Evolutionary conservation across 23 tunicate genomes (phyloP), one percentile per base, ranked within the genome.

Genomic region (Ascidia mentula): DNA sequence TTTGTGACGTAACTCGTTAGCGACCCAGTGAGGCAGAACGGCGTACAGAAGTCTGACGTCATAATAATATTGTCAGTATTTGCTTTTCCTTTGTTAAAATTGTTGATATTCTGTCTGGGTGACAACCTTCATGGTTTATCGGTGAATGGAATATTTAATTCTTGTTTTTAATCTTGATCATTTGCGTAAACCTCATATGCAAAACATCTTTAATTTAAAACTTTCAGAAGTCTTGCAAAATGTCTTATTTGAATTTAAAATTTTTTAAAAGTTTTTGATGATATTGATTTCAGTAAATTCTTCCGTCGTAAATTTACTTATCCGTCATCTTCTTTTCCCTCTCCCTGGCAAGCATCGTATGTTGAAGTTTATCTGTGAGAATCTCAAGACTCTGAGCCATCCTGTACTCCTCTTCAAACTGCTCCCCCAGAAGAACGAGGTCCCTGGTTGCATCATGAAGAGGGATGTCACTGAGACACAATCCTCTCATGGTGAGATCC

Each of bases 381-480:
- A 93, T 93, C 79, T 93, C 98, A 15, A 93, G 80, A 38, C 77
- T 84, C 72, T 93, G 90, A 3, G 98, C 98, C 28, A 93, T 86
- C 60, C 84, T 85, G 77, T 93, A 93, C 38, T 93, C 98, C 77
- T 93, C 90, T 76, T 85, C 88, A 42, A 93, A 93, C 59, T 93
- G 98, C 61, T 93, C 98, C 20, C 93, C 89, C 38, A 93, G 75
- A 80, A 87, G 60, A 17, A 93, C 31, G 31, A 93, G 73, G 75
- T 93, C 98, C 40, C 98, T 74, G 20, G 98, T 93, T 8, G 98
- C 98, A 40, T 93, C 98, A 38, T 93, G 98, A 9, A 93, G 84
- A 15, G 98, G 93, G 32, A 93, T 79, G 36, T 93, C 93, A 40
- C 87, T 80, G 38, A 93, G 60, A 70, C 69, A 59, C 18, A 93